These are phyloP conservation scores for Zaprionus obscuricornis DNA, from an alignment of 2,888 invertebrate species.

Conservation along the genomic window DNA sequence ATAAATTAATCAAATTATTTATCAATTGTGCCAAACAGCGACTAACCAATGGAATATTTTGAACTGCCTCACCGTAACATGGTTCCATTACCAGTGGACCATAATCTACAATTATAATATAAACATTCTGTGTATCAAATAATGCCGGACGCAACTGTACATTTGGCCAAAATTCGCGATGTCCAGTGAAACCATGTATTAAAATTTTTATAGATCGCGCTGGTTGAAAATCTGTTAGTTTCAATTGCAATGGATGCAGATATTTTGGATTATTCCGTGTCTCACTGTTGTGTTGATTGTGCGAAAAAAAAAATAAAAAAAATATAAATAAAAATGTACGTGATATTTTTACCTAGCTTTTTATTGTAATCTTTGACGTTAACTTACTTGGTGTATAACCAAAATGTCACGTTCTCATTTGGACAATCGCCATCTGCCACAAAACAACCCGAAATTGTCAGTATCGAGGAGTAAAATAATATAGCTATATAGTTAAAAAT, in stretches of 20 bases:
- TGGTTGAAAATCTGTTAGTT: conserved; percentile 39
- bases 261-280: conserved; percentile 83
- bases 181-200: conserved; percentile 87
- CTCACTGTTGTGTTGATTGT: conserved; percentile 30
- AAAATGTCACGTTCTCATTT: conserved; percentile 86
- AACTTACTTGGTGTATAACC: conserved; percentile 85
- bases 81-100: conserved; percentile 85
- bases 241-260: conserved; percentile 76
- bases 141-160: conserved; percentile 86
- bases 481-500: background rate
- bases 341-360: background rate
- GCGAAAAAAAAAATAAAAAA: background rate
- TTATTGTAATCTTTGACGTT: background rate
- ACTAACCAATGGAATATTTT: conserved; percentile 85
- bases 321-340: background rate
- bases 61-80: conserved; percentile 86
- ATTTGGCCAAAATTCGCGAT: conserved; percentile 85
- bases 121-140: conserved; percentile 85
- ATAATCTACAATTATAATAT: conserved; percentile 86
- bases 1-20: conserved; percentile 83
- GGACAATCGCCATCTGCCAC: conserved; percentile 83
- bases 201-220: conserved; percentile 85
- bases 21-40: conserved; percentile 86
- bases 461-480: background rate
- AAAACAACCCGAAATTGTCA: conserved; percentile 6